Percentiles rank a stretch among this genome's conserved stretches.
Evolutionary conservation across 2,888 invertebrate genomes (phyloP).

Genomic region (Dendrolimus pini): DNA sequence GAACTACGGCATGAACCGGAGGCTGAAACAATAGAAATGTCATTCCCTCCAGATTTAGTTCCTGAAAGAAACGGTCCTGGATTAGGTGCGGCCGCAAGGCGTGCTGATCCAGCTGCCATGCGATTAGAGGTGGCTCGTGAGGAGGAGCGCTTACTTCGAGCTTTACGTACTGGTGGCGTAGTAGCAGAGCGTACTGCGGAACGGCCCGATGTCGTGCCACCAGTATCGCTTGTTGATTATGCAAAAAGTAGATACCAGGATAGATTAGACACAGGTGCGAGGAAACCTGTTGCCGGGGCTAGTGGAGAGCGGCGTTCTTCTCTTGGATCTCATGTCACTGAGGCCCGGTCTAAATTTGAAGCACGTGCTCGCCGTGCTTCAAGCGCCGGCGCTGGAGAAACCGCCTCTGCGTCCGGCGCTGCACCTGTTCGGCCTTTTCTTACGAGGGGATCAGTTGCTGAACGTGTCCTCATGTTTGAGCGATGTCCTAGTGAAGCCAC

Average conservation of each 20-base stretch:
- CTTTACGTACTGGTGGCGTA: constrained; percentile 82
- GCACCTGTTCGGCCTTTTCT: constrained; percentile 88
- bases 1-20: constrained; percentile 60
- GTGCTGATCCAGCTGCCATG: constrained; percentile 71
- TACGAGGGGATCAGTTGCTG: constrained; percentile 93
- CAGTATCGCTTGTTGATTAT: constrained; percentile 79
- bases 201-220: constrained; percentile 68
- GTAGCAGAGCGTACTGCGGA: constrained; percentile 64
- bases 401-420: constrained; percentile 44
- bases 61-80: constrained; percentile 65
- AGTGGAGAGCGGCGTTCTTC: constrained; percentile 61
- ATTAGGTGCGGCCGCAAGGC: constrained; percentile 51
- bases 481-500: constrained; percentile 89
- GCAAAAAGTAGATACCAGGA: constrained; percentile 81
- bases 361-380: constrained; percentile 69
- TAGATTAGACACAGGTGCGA: constrained; percentile 68
- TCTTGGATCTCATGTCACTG: constrained; percentile 67
- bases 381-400: constrained; percentile 57
- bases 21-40: constrained; percentile 80
- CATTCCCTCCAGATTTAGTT: constrained; percentile 78
- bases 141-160: constrained; percentile 86
- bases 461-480: constrained; percentile 93
- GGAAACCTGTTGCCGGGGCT: constrained; percentile 62
- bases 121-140: constrained; percentile 87
- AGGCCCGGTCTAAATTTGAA: constrained; percentile 68